Evolutionary conservation across 2,888 invertebrate genomes (phyloP).

Genomic region (Limnephilus auricula): DNA sequence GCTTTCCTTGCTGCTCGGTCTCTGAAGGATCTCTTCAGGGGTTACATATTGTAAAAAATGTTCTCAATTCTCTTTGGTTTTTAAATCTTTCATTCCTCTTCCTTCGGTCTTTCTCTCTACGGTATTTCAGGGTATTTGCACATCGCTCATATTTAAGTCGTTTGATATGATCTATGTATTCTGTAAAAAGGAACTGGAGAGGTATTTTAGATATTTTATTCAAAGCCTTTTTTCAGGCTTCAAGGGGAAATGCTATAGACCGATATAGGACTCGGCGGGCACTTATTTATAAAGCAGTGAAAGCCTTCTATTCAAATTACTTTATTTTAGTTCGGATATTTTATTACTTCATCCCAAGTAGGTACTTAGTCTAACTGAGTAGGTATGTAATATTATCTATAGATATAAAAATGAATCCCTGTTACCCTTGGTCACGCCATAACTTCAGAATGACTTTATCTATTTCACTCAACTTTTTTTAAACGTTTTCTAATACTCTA

Average conservation of each 20-base stretch:
- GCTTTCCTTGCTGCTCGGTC: slow-evolving; percentile 47
- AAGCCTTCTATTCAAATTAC: neutral
- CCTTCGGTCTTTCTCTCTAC: slow-evolving; percentile 21
- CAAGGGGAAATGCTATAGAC: slow-evolving; percentile 9
- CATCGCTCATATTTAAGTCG: slow-evolving; percentile 48
- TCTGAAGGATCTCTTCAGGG: slow-evolving; percentile 56
- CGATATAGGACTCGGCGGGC: slow-evolving; percentile 25
- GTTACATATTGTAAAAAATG: slow-evolving; percentile 57
- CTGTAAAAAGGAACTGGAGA: slow-evolving; percentile 32
- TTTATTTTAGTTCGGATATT: neutral
- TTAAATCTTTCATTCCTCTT: slow-evolving; percentile 38
- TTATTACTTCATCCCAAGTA: neutral
- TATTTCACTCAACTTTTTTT: too few species aligned
- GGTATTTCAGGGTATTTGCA: slow-evolving; percentile 47
- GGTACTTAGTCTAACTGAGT: neutral
- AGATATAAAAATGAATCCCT: too few species aligned
- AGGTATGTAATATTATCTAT: neutral
- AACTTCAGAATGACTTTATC: too few species aligned
- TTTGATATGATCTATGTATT: slow-evolving; percentile 44
- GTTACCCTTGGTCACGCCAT: too few species aligned
- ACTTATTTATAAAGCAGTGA: slow-evolving; percentile 21
- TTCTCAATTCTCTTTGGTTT: slow-evolving; percentile 47
- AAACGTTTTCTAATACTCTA: too few species aligned
- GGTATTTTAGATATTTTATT: slow-evolving; percentile 43
- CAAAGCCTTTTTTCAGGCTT: slow-evolving; percentile 42